phyloP scores from a whole-genome alignment of 2,797 vertebrate species.

The Poecilia picta region DNA sequence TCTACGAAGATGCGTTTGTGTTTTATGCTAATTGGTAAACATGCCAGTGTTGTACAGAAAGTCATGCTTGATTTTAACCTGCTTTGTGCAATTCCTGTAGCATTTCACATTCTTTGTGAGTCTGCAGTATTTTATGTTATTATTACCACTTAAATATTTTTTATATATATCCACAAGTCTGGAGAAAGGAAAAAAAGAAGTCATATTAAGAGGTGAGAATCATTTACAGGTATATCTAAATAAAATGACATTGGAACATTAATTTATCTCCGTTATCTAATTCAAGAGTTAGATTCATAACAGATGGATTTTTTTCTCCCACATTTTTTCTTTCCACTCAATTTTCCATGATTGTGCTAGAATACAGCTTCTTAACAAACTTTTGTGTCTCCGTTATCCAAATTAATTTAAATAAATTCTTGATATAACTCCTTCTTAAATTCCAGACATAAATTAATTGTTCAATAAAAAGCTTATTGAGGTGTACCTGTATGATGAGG shows the following conservation, averaged over 20 bases:
- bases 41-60: conserved; percentile 14
- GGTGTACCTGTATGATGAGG: neutral
- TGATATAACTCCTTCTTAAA: no score
- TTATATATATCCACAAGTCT: conserved; percentile 1
- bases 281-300: neutral
- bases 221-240: conserved; percentile 10
- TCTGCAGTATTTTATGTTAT: conserved; percentile 51
- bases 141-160: conserved; percentile 33
- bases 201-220: conserved; percentile 19
- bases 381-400: neutral
- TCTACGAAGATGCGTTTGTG: conserved; percentile 35
- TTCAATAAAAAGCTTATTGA: neutral
- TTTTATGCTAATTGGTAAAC: conserved; percentile 27
- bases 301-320: neutral
- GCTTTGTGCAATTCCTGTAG: conserved; percentile 58
- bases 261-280: neutral
- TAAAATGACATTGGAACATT: neutral
- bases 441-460: no score
- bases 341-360: neutral
- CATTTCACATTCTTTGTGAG: conserved; percentile 46
- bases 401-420: neutral
- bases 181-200: conserved; percentile 10
- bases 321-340: conserved; percentile 2
- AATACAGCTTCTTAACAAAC: no score
- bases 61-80: conserved; percentile 30